Evolutionary conservation across 2,888 invertebrate genomes (phyloP).

Genomic region (Autographa pulchrina): DNA sequence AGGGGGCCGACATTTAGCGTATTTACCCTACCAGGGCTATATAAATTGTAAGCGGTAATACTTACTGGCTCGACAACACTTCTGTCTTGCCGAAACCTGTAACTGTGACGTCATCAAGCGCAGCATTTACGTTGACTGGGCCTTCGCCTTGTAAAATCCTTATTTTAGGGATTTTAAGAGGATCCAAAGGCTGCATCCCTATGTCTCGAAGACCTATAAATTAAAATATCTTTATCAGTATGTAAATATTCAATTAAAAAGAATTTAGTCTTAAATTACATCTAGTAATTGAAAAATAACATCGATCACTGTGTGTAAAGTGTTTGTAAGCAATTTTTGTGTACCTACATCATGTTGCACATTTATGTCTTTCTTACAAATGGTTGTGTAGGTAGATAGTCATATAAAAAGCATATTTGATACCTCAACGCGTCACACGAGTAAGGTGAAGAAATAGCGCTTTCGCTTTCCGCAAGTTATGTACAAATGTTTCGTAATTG

Average conservation of each 20-base stretch:
- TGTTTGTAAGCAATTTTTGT: neutral
- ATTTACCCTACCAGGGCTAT: conserved; percentile 76
- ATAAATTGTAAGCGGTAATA: conserved; percentile 64
- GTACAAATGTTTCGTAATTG: conserved; percentile 86
- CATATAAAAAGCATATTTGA: conserved; percentile 58
- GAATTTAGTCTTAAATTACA: neutral
- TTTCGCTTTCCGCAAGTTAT: conserved; percentile 88
- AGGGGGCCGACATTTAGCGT: too few relatives aligned
- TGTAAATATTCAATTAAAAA: too few relatives aligned
- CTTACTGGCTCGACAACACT: conserved; percentile 91
- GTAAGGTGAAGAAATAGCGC: conserved; percentile 85
- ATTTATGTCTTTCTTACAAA: neutral
- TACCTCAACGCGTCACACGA: conserved; percentile 70
- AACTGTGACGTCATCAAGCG: conserved; percentile 91
- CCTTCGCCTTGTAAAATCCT: conserved; percentile 92
- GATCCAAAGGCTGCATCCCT: conserved; percentile 91
- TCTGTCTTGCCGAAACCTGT: conserved; percentile 91
- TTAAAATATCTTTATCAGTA: conserved; percentile 8
- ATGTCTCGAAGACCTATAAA: conserved; percentile 88
- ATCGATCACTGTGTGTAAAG: neutral
- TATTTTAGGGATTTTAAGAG: conserved; percentile 90
- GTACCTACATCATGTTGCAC: neutral
- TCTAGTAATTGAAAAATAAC: neutral
- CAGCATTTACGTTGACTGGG: conserved; percentile 92
- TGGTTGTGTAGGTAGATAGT: conserved; percentile 23